A percentile compares a stretch with the other conserved stretches of the same genome.
Evolutionary conservation across 2,888 invertebrate species (phyloP).

Genomic region (Melinaea marsaeus): DNA sequence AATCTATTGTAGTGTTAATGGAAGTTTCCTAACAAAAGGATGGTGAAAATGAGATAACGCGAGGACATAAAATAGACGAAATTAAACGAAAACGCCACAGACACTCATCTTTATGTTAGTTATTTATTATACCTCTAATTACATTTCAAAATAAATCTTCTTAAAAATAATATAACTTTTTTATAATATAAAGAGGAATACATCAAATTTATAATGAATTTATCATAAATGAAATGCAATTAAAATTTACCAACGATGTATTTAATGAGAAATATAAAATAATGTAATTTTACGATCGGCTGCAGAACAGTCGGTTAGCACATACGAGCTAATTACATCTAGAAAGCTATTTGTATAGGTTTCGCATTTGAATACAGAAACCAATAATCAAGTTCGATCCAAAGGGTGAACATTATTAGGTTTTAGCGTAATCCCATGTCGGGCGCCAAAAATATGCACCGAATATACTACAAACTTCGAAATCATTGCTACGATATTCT

Average conservation of each 20-base stretch:
- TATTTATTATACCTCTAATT: no score
- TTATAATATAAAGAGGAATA: no score
- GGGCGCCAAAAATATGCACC: constrained; percentile 1
- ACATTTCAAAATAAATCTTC: no score
- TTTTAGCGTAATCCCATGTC: not conserved
- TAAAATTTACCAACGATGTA: not conserved
- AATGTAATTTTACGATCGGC: constrained; percentile 5
- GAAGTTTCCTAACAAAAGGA: no score
- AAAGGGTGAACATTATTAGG: not conserved
- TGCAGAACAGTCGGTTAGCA: constrained; percentile 8
- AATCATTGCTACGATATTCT: not conserved
- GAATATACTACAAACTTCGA: not conserved
- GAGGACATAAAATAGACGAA: constrained; percentile 14
- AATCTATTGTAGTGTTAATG: no score
- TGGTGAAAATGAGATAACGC: constrained; percentile 18
- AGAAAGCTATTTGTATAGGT: constrained; percentile 23
- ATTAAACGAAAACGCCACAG: constrained; percentile 32
- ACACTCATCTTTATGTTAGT: constrained; percentile 14
- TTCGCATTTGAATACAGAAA: not conserved
- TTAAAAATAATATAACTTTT: no score
- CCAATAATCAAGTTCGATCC: not conserved
- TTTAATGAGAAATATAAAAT: not conserved
- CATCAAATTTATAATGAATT: no score
- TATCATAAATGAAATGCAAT: no score
- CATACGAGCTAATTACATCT: constrained; percentile 20